These are phyloP conservation scores for Centrocercus urophasianus DNA, from an alignment of 2,113 vertebrate species.

Conservation along the genomic window DNA sequence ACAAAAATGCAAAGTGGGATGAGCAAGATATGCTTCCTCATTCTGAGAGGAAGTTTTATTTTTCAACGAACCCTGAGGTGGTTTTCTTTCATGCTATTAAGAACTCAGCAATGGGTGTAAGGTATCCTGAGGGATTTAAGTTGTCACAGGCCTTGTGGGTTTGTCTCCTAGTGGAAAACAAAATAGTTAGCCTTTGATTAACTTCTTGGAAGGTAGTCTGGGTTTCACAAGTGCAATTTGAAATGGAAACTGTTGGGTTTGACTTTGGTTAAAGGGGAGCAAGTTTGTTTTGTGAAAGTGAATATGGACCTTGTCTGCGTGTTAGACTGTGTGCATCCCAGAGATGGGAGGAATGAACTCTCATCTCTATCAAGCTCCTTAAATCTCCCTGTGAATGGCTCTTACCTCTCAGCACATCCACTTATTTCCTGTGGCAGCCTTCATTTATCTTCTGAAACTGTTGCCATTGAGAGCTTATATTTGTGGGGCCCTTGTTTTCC, in stretches of 20 bases:
- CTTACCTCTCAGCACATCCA: not conserved
- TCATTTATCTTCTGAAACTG: not conserved
- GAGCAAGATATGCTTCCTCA: not conserved
- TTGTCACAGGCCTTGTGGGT: not conserved
- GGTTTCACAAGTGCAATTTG: conserved; percentile 42
- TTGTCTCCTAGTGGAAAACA: conserved; percentile 5
- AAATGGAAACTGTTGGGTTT: conserved; percentile 16
- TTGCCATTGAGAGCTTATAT: not conserved
- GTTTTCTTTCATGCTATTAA: not conserved
- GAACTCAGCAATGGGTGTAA: not conserved
- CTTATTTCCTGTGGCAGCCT: not conserved
- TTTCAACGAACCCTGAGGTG: not conserved
- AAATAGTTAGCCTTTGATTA: not conserved
- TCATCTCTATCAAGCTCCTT: not conserved
- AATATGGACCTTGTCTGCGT: not conserved
- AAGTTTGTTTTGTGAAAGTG: conserved; percentile 20
- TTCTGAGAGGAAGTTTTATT: not conserved
- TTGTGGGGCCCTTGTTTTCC: not conserved
- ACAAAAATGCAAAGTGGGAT: not conserved
- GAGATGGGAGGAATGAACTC: not conserved
- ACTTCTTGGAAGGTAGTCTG: not conserved
- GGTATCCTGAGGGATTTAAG: not conserved
- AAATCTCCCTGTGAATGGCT: not conserved
- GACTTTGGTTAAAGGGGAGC: not conserved
- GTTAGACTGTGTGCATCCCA: not conserved